These are phyloP conservation scores for Illadopsis cleaveri DNA, from an alignment of 2,113 vertebrate genomes.

Conservation along the genomic window DNA sequence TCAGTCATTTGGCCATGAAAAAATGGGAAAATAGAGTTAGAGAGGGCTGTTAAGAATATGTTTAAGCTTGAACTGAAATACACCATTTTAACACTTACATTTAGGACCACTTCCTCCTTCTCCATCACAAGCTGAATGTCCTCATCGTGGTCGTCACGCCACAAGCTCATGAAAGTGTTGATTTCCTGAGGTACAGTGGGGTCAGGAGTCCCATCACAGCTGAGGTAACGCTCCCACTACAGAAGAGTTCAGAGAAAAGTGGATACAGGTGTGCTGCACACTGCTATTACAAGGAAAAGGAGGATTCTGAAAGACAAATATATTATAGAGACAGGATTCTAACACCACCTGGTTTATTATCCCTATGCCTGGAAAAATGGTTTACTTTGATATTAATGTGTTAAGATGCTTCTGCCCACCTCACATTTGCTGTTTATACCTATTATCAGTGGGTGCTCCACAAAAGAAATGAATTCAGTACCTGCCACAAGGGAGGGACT, in stretches of 20 bases:
- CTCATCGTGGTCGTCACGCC: slow-evolving; percentile 79
- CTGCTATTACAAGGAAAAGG: not conserved
- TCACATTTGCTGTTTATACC: not conserved
- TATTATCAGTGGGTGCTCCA: not conserved
- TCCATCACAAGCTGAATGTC: slow-evolving; percentile 73
- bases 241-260: not conserved
- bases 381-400: not conserved
- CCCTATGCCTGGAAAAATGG: not conserved
- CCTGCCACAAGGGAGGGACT: not conserved
- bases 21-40: fast-evolving
- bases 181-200: slow-evolving; percentile 81
- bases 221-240: slow-evolving; percentile 88
- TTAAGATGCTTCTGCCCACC: not conserved
- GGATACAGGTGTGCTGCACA: not conserved
- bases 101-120: slow-evolving; percentile 78
- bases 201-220: slow-evolving; percentile 87
- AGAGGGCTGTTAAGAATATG: not conserved
- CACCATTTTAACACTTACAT: slow-evolving; percentile 67
- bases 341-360: not conserved
- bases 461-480: not conserved
- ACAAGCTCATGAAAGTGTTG: slow-evolving; percentile 88
- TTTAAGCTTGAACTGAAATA: not conserved
- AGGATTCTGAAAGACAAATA: not conserved
- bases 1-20: not conserved
- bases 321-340: not conserved